phyloP scores from a whole-genome alignment of 2,113 vertebrate genomes.

The Coryphaenoides rupestris region DNA sequence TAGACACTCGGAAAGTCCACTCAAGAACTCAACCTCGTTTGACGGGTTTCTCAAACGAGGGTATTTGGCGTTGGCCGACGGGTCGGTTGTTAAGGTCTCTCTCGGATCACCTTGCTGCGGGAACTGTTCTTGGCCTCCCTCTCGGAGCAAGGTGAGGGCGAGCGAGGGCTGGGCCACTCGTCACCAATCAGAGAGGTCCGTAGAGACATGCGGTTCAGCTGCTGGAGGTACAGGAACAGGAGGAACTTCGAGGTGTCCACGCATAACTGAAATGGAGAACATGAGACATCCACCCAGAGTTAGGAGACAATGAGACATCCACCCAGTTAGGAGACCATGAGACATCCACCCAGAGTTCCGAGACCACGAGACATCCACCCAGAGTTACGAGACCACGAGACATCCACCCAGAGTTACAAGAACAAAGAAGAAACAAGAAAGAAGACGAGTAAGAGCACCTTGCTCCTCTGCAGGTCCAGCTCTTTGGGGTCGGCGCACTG shows the following conservation, averaged over 20 bases:
- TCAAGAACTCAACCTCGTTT: no score
- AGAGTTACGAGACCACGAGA: not conserved
- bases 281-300: no score
- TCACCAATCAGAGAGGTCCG: constrained; percentile 88
- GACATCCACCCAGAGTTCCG: no score
- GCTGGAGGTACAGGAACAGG: constrained; percentile 92
- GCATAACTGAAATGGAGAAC: constrained; percentile 72
- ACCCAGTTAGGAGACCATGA: not conserved
- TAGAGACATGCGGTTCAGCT: constrained; percentile 87
- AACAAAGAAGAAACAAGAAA: no score
- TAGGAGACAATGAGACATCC: no score
- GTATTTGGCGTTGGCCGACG: not conserved
- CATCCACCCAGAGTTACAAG: no score
- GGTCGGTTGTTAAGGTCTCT: not conserved
- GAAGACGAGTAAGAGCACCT: no score
- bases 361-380: no score
- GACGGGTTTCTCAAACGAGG: no score
- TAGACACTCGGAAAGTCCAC: not conserved
- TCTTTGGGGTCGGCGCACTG: constrained; percentile 78
- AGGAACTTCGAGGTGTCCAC: constrained; percentile 93
- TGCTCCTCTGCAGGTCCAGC: constrained; percentile 80
- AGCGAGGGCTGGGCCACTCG: constrained; percentile 88
- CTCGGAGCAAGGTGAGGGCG: constrained; percentile 64
- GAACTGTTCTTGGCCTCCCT: constrained; percentile 74
- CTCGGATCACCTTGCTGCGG: constrained; percentile 81